Conservation (phyloP, 2,888 invertebrate species). For the Frankliniella fusca region DNA sequence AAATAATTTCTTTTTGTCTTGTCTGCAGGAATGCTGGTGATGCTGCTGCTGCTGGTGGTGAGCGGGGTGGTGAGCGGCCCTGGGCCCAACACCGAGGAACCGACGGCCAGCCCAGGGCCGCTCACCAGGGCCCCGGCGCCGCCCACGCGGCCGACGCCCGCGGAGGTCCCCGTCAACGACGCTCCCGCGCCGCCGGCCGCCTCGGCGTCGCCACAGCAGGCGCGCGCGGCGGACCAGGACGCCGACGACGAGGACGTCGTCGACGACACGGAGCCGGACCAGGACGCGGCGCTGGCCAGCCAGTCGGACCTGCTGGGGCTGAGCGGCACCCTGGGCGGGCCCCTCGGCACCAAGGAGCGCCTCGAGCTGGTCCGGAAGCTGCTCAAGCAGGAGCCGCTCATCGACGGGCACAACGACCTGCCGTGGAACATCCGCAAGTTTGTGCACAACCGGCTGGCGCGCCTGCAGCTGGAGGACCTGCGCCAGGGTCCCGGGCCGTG, state of each 20-base stretch:
- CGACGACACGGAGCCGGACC: neutral
- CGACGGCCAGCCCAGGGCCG: neutral
- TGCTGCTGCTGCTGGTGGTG: conserved; percentile 14
- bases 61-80: neutral
- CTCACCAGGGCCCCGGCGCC: neutral
- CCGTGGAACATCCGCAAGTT: conserved; percentile 48
- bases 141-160: neutral
- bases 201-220: neutral
- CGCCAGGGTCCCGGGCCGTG: conserved; percentile 64
- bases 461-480: conserved; percentile 63
- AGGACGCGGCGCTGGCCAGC: neutral
- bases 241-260: neutral
- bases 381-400: conserved; percentile 58
- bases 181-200: neutral
- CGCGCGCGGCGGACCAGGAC: neutral
- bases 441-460: conserved; percentile 57
- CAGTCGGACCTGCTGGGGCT: neutral
- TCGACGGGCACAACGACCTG: conserved; percentile 57
- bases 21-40: neutral
- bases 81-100: neutral
- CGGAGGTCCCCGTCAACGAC: neutral
- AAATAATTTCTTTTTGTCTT: too few relatives aligned
- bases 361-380: conserved; percentile 59
- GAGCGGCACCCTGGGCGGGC: neutral
- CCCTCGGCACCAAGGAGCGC: conserved; percentile 49